Percentiles rank a stretch among this genome's conserved stretches.
Conservation (phyloP, 2,797 vertebrate species). For the Hylomyscus alleni region DNA sequence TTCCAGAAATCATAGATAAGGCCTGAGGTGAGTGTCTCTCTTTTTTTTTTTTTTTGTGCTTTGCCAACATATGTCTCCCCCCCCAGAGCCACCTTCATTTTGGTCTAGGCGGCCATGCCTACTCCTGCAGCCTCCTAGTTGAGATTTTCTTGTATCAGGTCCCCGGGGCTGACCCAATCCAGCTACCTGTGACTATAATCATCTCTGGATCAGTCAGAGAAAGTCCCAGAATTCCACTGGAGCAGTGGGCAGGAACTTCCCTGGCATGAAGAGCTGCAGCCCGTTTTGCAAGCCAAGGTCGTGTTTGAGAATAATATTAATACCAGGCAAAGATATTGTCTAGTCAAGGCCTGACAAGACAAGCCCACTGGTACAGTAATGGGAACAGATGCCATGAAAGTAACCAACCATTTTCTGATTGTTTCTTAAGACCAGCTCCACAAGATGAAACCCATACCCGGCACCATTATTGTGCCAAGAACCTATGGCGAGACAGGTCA, state of each 20-base stretch:
- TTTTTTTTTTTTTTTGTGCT: no score
- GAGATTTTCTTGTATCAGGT: neutral
- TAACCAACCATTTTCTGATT: neutral
- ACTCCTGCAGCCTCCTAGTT: neutral
- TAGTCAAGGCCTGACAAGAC: neutral
- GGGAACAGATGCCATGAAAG: neutral
- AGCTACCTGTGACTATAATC: neutral
- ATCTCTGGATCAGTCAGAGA: neutral
- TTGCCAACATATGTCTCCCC: neutral
- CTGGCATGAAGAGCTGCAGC: neutral
- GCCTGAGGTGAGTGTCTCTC: no score
- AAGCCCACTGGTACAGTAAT: neutral
- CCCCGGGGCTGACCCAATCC: neutral
- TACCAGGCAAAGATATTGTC: accelerated
- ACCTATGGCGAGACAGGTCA: neutral
- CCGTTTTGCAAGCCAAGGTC: neutral
- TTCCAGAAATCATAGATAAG: neutral
- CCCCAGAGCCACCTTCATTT: neutral
- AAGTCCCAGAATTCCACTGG: neutral
- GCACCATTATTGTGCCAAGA: neutral
- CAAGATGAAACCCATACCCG: neutral
- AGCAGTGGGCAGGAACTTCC: neutral
- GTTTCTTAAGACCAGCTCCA: neutral
- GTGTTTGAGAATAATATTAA: neutral
- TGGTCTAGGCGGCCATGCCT: neutral